Base-by-base conservation (phyloP, 2,113 vertebrate genomes). In the Ageneiosus marmoratus region DNA sequence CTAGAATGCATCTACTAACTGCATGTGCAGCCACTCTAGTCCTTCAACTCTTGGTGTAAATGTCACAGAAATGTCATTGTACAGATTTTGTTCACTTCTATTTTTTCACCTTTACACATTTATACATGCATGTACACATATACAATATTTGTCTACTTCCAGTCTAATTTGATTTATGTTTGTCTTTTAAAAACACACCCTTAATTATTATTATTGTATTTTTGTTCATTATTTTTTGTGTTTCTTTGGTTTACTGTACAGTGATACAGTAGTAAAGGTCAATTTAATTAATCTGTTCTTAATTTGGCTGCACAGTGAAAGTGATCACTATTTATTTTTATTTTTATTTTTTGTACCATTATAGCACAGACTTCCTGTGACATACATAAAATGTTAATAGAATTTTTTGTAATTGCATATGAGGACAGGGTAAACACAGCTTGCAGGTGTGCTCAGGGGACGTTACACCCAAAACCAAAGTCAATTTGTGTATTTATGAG, bases 401-500 rank as follows among this genome's bases (percentile, higher is more conserved):
- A n/a, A 67, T 80, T 22, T 69, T 80, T 69, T 67, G 48, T 69
- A 69, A 82, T 74, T 62, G 55, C 55, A 24, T 83, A 29, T 37
- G 62, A 74, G 34, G 51, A 83, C 51, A 50, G 69, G 53, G 70
- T 65, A 73, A 65, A 80, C 72, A 87, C 72, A 78, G 15, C 82
- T 73, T 73, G 51, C 27, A 74, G 50, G 83, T 79, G 75, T 77
- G 69, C 73, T 44, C 34, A 75, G 15, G 16, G 80, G 70, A 77
- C 63, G 79, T 83, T 77, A 76, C 67, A 76, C 50, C 76, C 63
- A 50, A 79, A 67, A 75, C 81, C 70, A 81, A 82, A 80, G 56
- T 80, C 70, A 83, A 80, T 80, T 46, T 70, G 69, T 72, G 51
- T 65, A 65, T 79, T 83, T 87, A 83, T 87, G 69, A 83, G 76